These are phyloP conservation scores for Enteromius afrohamiltoni DNA, from an alignment of 2,797 vertebrate species.

Conservation along the genomic window DNA sequence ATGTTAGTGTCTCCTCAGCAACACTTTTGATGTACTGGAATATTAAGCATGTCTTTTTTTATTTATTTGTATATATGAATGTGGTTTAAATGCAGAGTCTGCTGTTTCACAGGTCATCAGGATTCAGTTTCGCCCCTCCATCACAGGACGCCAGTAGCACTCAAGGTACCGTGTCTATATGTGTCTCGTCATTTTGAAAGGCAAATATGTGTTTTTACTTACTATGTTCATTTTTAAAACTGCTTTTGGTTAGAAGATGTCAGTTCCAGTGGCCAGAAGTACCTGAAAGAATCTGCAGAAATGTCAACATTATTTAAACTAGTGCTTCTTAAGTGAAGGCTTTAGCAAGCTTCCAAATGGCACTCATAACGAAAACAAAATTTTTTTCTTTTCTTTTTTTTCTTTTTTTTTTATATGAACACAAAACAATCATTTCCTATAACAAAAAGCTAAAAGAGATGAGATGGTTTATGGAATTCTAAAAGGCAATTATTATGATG, in stretches of 20 bases:
- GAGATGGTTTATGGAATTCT: too few species aligned
- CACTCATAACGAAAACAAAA: too few species aligned
- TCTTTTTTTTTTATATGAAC: too few species aligned
- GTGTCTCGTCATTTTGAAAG: background rate
- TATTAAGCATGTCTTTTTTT: background rate
- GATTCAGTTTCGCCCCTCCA: slow-evolving; percentile 21
- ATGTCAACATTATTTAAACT: background rate
- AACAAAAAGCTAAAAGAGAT: background rate
- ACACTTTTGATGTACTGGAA: background rate
- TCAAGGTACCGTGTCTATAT: slow-evolving; percentile 17
- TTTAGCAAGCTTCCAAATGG: background rate
- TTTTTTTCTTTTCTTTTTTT: too few species aligned
- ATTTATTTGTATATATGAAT: background rate
- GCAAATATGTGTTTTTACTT: background rate
- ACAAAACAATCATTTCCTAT: background rate
- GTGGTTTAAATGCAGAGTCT: background rate
- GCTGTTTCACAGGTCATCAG: slow-evolving; percentile 13
- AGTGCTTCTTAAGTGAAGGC: background rate
- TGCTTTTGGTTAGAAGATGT: background rate
- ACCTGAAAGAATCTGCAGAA: background rate
- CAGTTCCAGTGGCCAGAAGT: background rate
- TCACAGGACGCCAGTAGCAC: slow-evolving; percentile 20
- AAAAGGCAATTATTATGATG: background rate
- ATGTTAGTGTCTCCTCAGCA: background rate
- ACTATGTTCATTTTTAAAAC: background rate